phyloP scores from a whole-genome alignment of 2,888 invertebrate genomes.

The Nomada lathburiana region DNA sequence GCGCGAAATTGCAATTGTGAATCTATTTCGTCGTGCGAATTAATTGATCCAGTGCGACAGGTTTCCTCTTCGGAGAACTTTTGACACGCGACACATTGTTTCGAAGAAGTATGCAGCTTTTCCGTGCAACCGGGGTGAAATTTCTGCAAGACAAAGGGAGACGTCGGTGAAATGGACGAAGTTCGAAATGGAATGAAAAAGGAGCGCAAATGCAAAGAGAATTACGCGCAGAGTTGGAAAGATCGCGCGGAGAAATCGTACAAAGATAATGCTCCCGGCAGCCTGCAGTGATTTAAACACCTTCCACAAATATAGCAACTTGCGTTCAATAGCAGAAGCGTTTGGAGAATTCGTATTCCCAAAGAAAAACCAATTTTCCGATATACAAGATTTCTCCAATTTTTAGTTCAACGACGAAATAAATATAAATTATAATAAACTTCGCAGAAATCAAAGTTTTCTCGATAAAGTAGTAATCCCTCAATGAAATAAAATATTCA shows the following conservation, averaged over 20 bases:
- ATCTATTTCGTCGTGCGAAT: background rate
- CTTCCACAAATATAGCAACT: no score
- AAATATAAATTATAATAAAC: no score
- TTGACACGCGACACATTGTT: background rate
- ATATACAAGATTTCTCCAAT: no score
- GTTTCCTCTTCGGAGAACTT: background rate
- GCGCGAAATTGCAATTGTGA: no score
- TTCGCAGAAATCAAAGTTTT: no score
- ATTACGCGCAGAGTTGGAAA: background rate
- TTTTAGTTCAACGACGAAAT: no score
- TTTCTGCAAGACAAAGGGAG: slow-evolving; percentile 5
- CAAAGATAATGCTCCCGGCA: background rate
- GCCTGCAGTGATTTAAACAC: background rate
- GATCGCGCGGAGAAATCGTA: background rate
- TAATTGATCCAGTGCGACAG: background rate
- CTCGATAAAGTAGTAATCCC: no score
- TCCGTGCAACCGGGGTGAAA: background rate
- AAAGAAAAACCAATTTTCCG: no score
- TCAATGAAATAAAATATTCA: no score
- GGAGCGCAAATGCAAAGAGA: slow-evolving; percentile 3
- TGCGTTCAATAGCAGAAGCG: no score
- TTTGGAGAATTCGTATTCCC: no score
- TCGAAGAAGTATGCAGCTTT: background rate
- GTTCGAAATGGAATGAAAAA: background rate
- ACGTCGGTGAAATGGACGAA: slow-evolving; percentile 16